Evolutionary conservation across 2,797 vertebrate genomes (phyloP), one percentile per base, ranked within the genome.

Genomic region (Pseudotriccus pelzelni): DNA sequence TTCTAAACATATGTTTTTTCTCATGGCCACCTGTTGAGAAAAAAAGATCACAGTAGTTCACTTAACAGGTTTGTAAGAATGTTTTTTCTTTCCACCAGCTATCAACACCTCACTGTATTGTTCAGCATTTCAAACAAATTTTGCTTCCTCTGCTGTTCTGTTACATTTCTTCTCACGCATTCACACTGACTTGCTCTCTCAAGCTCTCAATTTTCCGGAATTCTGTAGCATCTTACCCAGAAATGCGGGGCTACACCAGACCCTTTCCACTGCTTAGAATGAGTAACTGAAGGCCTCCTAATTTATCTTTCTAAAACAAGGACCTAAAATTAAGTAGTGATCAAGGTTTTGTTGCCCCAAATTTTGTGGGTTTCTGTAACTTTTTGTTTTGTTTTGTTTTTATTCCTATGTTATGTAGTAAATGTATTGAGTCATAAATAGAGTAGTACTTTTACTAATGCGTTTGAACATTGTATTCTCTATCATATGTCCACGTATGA

Each of bases 11-110:
- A 4, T 13, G 1, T 68, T 70, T 95, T 87, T 86, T 49, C 66
- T 95, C 77, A 69, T 73, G 86, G 34, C 34, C 64, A 95, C 68
- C 52, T 92, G 50, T 82, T 87, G 80, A 70, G 80, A 86, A 67
- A 73, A 89, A 86, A 87, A 76, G 67, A 89, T 92, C 90, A 85
- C 49, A 74, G 78, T 39, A 88, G 93, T 82, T 89, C 88, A 77
- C 53, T 79, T 94, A 89, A 46, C 70, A 82, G 27, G 37, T 88
- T 94, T 90, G 32, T 87, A 84, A 93, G 72, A 16, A 20, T 79
- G 58, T 50, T 88, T 87, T 77, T 88, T 75, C 32, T 84, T 92
- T 84, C 60, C 1, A 2, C 39, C 58, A 59, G 32, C 84, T 87
- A 74, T 87, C 81, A 96, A 84, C 72, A 82, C 67, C 86, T 87